Evolutionary conservation across 2,113 vertebrate genomes (phyloP), one percentile per base, ranked within the genome.

Genomic region (Martes martes): DNA sequence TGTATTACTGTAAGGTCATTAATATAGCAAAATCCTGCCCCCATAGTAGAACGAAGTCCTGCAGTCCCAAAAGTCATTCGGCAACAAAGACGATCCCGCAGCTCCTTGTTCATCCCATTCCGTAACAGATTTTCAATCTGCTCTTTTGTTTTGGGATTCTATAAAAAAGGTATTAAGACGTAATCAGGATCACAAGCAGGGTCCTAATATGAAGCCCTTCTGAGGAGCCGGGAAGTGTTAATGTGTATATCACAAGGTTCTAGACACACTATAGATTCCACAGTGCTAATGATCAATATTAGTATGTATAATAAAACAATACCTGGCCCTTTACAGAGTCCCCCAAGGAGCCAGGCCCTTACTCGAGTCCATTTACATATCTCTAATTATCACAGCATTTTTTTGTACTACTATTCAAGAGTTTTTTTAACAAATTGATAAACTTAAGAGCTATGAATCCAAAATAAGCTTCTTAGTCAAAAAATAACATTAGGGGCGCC

Each of bases 1-100:
- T 99, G 99, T 98, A 99, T 99, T 74, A 99, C 95, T 0, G 99
- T 99, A n/a, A 99, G 99, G 90, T 99, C 99, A 4, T 99, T 99
- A 85, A 99, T 99, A 97, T 99, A 99, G 98, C 99, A 99, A 96
- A 99, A 99, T 0, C 99, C 99, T 0, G 99, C 99, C 0, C 99
- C 99, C 99, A 99, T 99, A 0, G 99, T 98, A 0, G 99, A 99
- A 97, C 99, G 98, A 57, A 99, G 99, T 18, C 99, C 99, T 0
- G 99, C 99, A 0, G 99, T 99, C 42, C 99, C 99, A 39, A 99
- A 99, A 23, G 97, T 99, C 98, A 99, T 99, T 28, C 99, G 98
- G 98, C 98, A 98, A 96, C 99, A 99, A 39, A 99, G 99, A 8
- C 99, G 99, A 2, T 98, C 98, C 86, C 99, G 98, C 10, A 99